These are phyloP conservation scores for Scomber scombrus DNA, from an alignment of 2,113 vertebrate genomes.

Conservation along the genomic window DNA sequence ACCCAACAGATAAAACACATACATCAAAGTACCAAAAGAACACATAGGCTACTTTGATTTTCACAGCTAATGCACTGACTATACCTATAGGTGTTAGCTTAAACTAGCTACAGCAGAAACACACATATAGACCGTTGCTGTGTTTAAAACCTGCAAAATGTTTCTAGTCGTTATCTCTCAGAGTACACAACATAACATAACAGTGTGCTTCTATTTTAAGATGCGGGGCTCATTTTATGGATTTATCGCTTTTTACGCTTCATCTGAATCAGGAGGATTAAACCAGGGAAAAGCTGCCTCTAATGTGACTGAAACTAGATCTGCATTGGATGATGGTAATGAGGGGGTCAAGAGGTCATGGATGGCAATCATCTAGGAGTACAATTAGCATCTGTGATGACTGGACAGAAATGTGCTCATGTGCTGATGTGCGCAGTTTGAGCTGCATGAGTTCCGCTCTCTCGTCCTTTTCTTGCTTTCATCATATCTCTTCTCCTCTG, in stretches of 20 bases:
- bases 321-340: constrained; percentile 26
- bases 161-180: no score
- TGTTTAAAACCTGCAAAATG: no score
- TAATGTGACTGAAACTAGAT: constrained; percentile 32
- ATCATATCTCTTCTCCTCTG: neutral
- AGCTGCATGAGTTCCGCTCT: neutral
- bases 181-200: no score
- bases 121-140: no score
- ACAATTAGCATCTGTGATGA: constrained; percentile 18
- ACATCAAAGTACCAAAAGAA: no score
- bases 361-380: constrained; percentile 32
- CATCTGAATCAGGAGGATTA: constrained; percentile 26
- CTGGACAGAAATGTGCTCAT: neutral
- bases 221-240: no score
- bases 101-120: no score
- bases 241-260: neutral
- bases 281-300: constrained; percentile 14
- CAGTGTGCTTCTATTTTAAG: no score
- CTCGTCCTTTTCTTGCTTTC: neutral
- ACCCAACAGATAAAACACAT: no score
- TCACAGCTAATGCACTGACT: no score
- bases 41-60: no score
- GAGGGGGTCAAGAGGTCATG: constrained; percentile 22
- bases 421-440: neutral
- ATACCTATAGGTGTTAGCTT: no score